These are phyloP conservation scores for Scolopax rusticola DNA, from an alignment of 2,797 vertebrate species.

Conservation along the genomic window DNA sequence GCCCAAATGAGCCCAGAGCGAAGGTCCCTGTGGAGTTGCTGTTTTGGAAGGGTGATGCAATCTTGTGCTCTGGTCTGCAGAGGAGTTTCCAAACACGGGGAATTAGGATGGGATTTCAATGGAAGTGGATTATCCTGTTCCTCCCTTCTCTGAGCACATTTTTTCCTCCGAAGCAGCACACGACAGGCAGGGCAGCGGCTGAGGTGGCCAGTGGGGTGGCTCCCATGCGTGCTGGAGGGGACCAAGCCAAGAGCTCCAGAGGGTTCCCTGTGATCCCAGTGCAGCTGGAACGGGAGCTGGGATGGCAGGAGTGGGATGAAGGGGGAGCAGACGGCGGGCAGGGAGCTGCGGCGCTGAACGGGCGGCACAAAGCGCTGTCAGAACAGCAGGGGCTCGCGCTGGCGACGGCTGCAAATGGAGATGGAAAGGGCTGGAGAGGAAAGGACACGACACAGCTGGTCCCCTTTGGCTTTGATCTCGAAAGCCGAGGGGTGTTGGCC, in stretches of 20 bases:
- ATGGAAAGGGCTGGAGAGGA: conserved; percentile 60
- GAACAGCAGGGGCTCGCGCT: conserved; percentile 46
- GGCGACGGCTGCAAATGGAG: conserved; percentile 42
- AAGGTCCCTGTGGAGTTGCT: neutral
- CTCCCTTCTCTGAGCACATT: neutral
- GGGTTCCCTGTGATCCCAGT: neutral
- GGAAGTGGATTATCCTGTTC: neutral
- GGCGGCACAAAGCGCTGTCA: conserved; percentile 31
- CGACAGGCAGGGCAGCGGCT: neutral
- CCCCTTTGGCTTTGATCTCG: conserved; percentile 49
- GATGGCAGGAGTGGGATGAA: conserved; percentile 15
- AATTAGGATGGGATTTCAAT: conserved; percentile 36
- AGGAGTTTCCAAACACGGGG: neutral
- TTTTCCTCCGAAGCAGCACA: conserved; percentile 4
- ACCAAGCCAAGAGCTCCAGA: neutral
- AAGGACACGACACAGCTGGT: conserved; percentile 51
- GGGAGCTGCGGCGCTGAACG: neutral
- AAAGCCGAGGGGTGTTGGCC: conserved; percentile 46
- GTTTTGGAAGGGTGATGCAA: neutral
- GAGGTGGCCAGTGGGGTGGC: neutral
- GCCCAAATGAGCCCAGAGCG: accelerated
- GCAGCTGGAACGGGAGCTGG: neutral
- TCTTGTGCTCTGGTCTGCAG: neutral
- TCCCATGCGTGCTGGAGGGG: neutral
- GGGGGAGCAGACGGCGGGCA: neutral